phyloP scores from a whole-genome alignment of 2,797 vertebrate genomes.

The Sciaenops ocellatus region DNA sequence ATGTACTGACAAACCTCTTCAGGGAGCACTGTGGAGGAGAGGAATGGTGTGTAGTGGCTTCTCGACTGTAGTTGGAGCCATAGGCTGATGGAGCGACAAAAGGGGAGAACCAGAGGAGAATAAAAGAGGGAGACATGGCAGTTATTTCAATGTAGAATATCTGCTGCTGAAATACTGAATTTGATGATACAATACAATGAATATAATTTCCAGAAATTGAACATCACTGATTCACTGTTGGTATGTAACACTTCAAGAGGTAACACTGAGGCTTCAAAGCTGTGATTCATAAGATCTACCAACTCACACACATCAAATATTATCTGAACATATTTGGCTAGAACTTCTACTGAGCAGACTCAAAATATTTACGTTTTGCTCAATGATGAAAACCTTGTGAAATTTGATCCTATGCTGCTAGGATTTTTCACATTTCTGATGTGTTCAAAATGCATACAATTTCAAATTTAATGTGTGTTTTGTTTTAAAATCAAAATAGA shows the following conservation, averaged over 20 bases:
- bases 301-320: not conserved
- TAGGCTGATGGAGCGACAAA: no score
- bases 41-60: no score
- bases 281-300: not conserved
- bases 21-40: no score
- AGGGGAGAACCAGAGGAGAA: no score
- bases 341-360: not conserved
- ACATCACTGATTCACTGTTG: no score
- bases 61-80: no score
- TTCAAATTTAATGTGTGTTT: not conserved
- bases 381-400: not conserved
- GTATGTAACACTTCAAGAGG: no score
- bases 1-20: no score
- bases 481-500: not conserved
- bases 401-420: not conserved
- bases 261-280: no score
- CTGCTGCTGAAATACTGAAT: not conserved
- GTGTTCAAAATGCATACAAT: not conserved
- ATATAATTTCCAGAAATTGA: no score
- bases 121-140: no score
- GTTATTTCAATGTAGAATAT: no score
- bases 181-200: not conserved
- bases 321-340: not conserved
- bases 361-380: not conserved
- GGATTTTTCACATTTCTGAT: not conserved